Evolutionary conservation across 2,888 invertebrate genomes (phyloP).

Genomic region (Conus canariensis): DNA sequence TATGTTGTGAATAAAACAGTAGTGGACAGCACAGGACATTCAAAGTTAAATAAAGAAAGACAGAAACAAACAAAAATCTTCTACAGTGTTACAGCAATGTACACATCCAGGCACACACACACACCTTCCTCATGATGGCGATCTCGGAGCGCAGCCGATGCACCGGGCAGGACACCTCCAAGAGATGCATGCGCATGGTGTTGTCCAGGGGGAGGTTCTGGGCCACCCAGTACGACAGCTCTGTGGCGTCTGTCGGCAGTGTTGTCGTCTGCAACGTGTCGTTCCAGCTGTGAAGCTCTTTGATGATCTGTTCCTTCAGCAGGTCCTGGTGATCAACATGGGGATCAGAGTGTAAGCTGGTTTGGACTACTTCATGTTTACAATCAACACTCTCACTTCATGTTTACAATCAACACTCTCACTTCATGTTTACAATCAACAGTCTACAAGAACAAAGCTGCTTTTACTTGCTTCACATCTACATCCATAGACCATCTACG

Average conservation of each 20-base stretch:
- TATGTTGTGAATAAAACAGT: no score
- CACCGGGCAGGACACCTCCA: constrained; percentile 85
- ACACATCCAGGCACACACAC: constrained; percentile 59
- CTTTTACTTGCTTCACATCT: no score
- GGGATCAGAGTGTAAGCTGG: not conserved
- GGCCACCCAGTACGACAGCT: constrained; percentile 89
- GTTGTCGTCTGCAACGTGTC: constrained; percentile 67
- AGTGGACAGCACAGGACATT: no score
- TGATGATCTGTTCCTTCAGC: constrained; percentile 73
- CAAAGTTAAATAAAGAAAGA: no score
- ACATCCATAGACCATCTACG: no score
- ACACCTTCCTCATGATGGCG: constrained; percentile 73
- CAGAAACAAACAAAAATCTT: no score
- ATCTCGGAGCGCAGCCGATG: constrained; percentile 84
- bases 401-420: no score
- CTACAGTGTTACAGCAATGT: no score
- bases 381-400: no score
- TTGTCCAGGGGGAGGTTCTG: constrained; percentile 87
- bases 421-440: no score
- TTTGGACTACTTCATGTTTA: no score
- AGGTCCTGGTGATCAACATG: constrained; percentile 58
- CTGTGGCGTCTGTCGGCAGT: constrained; percentile 85
- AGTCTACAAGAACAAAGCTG: no score
- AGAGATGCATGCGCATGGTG: constrained; percentile 83
- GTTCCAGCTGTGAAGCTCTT: constrained; percentile 78